A percentile compares a stretch with the other conserved stretches of the same genome.
Evolutionary conservation across 1,140 invertebrate species (phyloP).

Genomic region (Temnothorax curvispinosus): DNA sequence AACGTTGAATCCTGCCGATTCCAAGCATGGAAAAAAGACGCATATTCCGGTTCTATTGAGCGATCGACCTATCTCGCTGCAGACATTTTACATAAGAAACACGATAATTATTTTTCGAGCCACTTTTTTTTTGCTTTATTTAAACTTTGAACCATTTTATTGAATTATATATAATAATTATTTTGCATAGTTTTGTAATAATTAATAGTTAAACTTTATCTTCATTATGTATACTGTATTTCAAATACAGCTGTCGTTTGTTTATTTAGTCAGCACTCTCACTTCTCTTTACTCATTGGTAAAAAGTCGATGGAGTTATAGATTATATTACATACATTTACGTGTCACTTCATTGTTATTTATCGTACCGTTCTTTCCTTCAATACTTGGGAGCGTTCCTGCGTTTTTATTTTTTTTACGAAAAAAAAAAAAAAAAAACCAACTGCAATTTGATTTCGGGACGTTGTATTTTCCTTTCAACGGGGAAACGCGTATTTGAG

Average conservation of each 20-base stretch:
- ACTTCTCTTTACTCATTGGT: constrained; percentile 39
- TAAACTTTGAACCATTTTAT: constrained; percentile 79
- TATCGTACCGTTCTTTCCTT: constrained; percentile 48
- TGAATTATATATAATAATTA: constrained; percentile 81
- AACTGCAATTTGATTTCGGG: constrained; percentile 76
- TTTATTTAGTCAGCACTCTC: constrained; percentile 55
- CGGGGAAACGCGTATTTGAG: constrained; percentile 67
- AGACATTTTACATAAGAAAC: constrained; percentile 71
- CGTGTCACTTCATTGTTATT: constrained; percentile 68
- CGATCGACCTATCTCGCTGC: constrained; percentile 66
- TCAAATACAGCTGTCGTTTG: constrained; percentile 66
- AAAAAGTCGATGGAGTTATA: constrained; percentile 68
- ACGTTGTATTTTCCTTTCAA: constrained; percentile 63
- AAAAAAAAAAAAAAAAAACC: constrained; percentile 68
- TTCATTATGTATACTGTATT: constrained; percentile 80
- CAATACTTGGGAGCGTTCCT: constrained; percentile 54
- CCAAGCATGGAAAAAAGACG: constrained; percentile 63
- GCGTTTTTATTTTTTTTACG: constrained; percentile 41
- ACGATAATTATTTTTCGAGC: constrained; percentile 68
- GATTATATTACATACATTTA: constrained; percentile 79
- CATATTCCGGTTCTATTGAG: constrained; percentile 64
- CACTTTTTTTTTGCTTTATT: constrained; percentile 78
- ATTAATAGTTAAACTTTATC: constrained; percentile 81
- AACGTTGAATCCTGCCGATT: constrained; percentile 51
- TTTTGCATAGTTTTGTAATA: constrained; percentile 78